Percentiles rank a stretch among this genome's conserved stretches.
Evolutionary conservation across 2,888 invertebrate genomes (phyloP).

Genomic region (Embidobia sp.): DNA sequence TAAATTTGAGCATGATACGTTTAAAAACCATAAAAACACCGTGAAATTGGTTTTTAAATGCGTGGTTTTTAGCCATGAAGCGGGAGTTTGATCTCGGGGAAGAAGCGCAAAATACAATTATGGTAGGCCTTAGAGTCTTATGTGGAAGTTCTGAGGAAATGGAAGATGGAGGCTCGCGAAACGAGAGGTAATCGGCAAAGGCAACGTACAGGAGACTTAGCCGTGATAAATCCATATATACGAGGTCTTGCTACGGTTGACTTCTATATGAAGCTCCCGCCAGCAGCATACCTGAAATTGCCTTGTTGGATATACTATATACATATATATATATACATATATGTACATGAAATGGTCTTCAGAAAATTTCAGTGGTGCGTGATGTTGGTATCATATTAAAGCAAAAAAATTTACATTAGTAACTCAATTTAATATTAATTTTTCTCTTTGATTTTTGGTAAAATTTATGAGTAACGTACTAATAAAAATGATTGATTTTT

Average conservation of each 20-base stretch:
- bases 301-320: slow-evolving; percentile 69
- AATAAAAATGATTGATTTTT: too few species aligned
- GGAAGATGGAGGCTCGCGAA: slow-evolving; percentile 54
- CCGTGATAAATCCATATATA: slow-evolving; percentile 81
- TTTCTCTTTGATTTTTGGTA: too few species aligned
- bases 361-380: slow-evolving; percentile 16
- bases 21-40: slow-evolving; percentile 29
- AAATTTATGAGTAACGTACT: too few species aligned
- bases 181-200: slow-evolving; percentile 75
- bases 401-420: too few species aligned
- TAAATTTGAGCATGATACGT: not conserved
- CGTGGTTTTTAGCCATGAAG: slow-evolving; percentile 25
- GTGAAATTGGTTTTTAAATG: slow-evolving; percentile 46
- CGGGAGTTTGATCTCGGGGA: slow-evolving; percentile 13
- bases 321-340: not conserved
- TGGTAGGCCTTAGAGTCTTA: slow-evolving; percentile 27
- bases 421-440: too few species aligned
- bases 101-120: slow-evolving; percentile 44
- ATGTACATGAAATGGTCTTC: not conserved
- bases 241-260: slow-evolving; percentile 78
- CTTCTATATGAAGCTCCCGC: slow-evolving; percentile 79
- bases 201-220: slow-evolving; percentile 81
- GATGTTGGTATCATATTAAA: slow-evolving; percentile 12
- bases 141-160: slow-evolving; percentile 34
- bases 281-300: slow-evolving; percentile 78